These are phyloP conservation scores for Sabatieria punctata DNA, from an alignment of 2,888 invertebrate genomes.

Conservation along the genomic window DNA sequence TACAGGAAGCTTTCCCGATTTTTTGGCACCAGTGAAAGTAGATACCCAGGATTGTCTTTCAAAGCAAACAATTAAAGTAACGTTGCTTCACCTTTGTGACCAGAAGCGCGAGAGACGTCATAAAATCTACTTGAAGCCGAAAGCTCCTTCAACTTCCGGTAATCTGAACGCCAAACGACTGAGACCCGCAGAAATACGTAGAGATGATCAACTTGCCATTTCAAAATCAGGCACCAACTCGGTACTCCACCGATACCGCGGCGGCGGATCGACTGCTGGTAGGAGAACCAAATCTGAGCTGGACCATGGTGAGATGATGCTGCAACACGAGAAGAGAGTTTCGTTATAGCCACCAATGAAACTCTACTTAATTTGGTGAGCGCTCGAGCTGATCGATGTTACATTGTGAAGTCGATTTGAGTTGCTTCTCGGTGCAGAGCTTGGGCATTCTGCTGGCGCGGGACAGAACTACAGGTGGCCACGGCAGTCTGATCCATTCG, in stretches of 20 bases:
- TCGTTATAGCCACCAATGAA: conserved; percentile 89
- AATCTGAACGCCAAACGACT: conserved; percentile 86
- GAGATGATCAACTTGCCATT: conserved; percentile 34
- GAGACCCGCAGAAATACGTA: conserved; percentile 49
- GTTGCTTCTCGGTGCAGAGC: no score
- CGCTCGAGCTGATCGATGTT: conserved; percentile 64
- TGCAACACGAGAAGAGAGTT: conserved; percentile 83
- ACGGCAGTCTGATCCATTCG: no score
- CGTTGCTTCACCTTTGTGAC: conserved; percentile 98
- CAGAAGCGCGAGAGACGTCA: conserved; percentile 85
- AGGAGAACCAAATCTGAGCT: no score
- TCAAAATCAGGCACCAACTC: no score
- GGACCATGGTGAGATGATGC: no score
- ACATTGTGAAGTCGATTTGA: conserved; percentile 43
- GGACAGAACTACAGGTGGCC: no score
- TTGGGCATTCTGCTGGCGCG: no score
- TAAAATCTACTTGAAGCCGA: conserved; percentile 73
- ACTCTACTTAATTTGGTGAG: conserved; percentile 83
- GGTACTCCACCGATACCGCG: no score
- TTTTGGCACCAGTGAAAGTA: conserved; percentile 84
- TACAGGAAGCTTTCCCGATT: conserved; percentile 85
- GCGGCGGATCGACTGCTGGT: no score
- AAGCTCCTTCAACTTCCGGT: conserved; percentile 70
- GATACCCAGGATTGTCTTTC: conserved; percentile 34
- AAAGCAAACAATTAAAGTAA: no score